Percentiles rank a stretch among this genome's conserved stretches.
Evolutionary conservation across 2,797 vertebrate species (phyloP).

Genomic region (Sebastes matsubarae): DNA sequence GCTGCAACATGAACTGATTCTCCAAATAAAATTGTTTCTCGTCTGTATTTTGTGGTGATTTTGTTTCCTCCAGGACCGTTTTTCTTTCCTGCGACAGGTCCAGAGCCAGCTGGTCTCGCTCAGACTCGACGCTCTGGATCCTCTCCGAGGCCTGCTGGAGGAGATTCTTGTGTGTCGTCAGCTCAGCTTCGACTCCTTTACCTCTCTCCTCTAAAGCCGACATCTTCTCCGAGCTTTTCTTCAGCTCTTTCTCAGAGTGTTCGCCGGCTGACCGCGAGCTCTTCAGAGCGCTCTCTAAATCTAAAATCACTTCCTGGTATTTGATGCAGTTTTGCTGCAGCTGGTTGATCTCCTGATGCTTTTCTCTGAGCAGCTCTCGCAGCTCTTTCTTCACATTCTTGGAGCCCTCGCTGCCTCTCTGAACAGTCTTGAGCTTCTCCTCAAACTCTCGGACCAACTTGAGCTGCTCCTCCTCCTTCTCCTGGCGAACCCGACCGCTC

Average conservation of each 20-base stretch:
- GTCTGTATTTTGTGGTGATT: slow-evolving; percentile 49
- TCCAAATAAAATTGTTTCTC: slow-evolving; percentile 75
- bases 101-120: slow-evolving; percentile 77
- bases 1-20: slow-evolving; percentile 75
- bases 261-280: slow-evolving; percentile 71
- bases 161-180: slow-evolving; percentile 61
- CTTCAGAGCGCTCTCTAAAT: slow-evolving; percentile 85
- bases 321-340: slow-evolving; percentile 89
- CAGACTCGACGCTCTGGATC: slow-evolving; percentile 61
- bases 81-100: slow-evolving; percentile 67
- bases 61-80: slow-evolving; percentile 45
- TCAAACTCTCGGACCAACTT: slow-evolving; percentile 86
- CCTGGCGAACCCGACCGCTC: slow-evolving; percentile 72
- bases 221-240: slow-evolving; percentile 69
- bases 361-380: slow-evolving; percentile 89
- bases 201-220: slow-evolving; percentile 61
- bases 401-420: slow-evolving; percentile 84
- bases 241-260: slow-evolving; percentile 76
- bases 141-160: slow-evolving; percentile 76
- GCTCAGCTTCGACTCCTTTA: slow-evolving; percentile 63
- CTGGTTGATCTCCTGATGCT: slow-evolving; percentile 89
- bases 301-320: slow-evolving; percentile 89
- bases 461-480: slow-evolving; percentile 87
- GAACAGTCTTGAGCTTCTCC: slow-evolving; percentile 85
- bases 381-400: slow-evolving; percentile 87